Evolutionary conservation across 2,888 invertebrate genomes (phyloP).

Genomic region (Ichneumoninae sp.): DNA sequence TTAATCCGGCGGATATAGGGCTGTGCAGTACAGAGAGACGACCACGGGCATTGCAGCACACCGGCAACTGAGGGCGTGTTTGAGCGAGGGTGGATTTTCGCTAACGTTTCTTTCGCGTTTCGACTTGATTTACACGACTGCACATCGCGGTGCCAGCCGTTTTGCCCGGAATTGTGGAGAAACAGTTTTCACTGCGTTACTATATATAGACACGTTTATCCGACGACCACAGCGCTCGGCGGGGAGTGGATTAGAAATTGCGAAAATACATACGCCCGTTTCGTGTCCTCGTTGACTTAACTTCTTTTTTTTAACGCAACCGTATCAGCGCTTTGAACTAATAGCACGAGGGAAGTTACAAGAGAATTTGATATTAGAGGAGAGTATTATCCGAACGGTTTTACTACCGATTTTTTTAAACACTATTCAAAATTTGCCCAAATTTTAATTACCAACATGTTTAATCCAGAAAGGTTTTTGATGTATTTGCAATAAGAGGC

Average conservation of each 20-base stretch:
- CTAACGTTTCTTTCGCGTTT: slow-evolving; percentile 60
- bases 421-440: too few species aligned
- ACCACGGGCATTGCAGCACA: slow-evolving; percentile 44
- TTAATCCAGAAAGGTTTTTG: too few species aligned
- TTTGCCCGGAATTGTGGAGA: slow-evolving; percentile 25
- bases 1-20: slow-evolving; percentile 59
- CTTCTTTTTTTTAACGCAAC: slow-evolving; percentile 1
- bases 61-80: slow-evolving; percentile 59
- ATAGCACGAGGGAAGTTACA: neutral
- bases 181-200: slow-evolving; percentile 21
- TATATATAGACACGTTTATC: neutral
- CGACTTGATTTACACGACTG: slow-evolving; percentile 65
- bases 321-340: neutral
- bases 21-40: slow-evolving; percentile 13
- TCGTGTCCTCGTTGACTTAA: slow-evolving; percentile 14
- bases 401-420: too few species aligned
- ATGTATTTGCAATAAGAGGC: too few species aligned
- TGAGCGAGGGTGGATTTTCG: slow-evolving; percentile 47
- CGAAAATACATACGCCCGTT: slow-evolving; percentile 33
- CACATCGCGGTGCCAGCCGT: slow-evolving; percentile 31
- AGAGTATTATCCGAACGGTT: too few species aligned
- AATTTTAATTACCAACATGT: too few species aligned
- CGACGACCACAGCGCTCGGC: slow-evolving; percentile 37
- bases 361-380: slow-evolving; percentile 33
- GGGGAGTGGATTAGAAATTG: slow-evolving; percentile 67